Evolutionary conservation across 2,113 vertebrate species (phyloP), one percentile per base, ranked within the genome.

Genomic region (Desmodus rotundus): DNA sequence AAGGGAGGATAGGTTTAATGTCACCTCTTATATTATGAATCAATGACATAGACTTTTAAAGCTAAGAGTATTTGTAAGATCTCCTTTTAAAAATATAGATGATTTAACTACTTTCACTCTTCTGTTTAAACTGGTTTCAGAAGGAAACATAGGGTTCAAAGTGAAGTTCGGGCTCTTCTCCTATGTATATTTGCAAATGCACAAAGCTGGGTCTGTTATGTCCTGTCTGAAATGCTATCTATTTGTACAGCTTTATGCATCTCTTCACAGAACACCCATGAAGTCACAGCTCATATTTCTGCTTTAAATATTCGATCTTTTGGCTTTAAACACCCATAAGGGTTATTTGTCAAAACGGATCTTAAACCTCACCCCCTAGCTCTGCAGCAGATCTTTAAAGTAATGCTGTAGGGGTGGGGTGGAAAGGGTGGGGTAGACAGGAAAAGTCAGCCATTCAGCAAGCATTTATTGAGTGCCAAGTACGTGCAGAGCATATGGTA

Each of bases 241-340:
- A 95, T 96, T 97, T 97, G 88, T 95, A 96, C 96, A 97, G 96
- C 93, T 96, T 96, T 96, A 97, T 96, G 93, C 86, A 94, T 96
- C 96, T 96, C 95, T 96, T 98, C 96, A 97, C 94, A 93, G 97
- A 96, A 98, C 97, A 98, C 97, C 97, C 97, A 98, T 98, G 97
- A 97, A 97, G 96, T 96, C 93, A 96, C 97, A 98, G 97, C 96
- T 98, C 97, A 98, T 97, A 98, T 98, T 97, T 98, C 97, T 95
- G 68, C 96, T 96, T 94, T 97, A 97, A 97, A 97, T 98, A 97
- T 97, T 97, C 93, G 26, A 97, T 98, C 97, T 96, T 97, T 97
- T 96, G 97, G 86, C 96, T 97, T 96, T 97, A 97, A 97, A 97
- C 91, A 96, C 95, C 96, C 96, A 91, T 94, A 97, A 97, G 94